These are phyloP conservation scores for Nematopogon swammerdamellus DNA, from an alignment of 2,888 invertebrate species.

Conservation along the genomic window DNA sequence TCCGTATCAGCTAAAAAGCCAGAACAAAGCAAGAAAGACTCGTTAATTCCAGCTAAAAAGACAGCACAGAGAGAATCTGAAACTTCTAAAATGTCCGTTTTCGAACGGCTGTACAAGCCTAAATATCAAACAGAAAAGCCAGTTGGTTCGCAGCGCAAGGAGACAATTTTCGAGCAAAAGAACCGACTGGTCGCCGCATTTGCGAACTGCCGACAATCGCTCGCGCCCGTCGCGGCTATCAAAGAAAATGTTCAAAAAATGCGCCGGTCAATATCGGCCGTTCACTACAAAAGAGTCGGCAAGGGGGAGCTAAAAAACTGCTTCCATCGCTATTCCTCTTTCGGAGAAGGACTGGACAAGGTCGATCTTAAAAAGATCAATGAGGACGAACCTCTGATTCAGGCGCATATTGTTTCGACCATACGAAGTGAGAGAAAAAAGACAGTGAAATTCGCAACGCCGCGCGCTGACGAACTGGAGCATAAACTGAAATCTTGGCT, in stretches of 20 bases:
- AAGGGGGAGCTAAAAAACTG: slow-evolving; percentile 32
- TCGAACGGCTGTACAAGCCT: slow-evolving; percentile 39
- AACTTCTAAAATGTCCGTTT: slow-evolving; percentile 21
- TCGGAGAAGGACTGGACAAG: slow-evolving; percentile 34
- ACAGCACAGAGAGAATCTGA: too few species aligned
- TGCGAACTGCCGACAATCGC: background rate
- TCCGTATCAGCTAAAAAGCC: too few species aligned
- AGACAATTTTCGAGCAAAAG: background rate
- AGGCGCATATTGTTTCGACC: slow-evolving; percentile 29
- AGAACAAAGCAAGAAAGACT: too few species aligned
- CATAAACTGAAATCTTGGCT: slow-evolving; percentile 48
- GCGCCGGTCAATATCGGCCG: slow-evolving; percentile 44
- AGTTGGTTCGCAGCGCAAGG: background rate
- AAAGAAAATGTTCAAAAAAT: slow-evolving; percentile 9
- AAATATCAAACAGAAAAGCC: slow-evolving; percentile 19
- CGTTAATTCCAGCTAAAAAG: too few species aligned
- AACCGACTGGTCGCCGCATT: background rate
- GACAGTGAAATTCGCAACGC: slow-evolving; percentile 37
- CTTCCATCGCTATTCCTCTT: slow-evolving; percentile 39
- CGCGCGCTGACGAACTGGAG: slow-evolving; percentile 36
- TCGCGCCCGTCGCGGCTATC: background rate
- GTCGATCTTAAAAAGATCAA: slow-evolving; percentile 24
- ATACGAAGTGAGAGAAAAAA: slow-evolving; percentile 41
- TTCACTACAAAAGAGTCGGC: slow-evolving; percentile 39
- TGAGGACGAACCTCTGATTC: slow-evolving; percentile 26